Evolutionary conservation across 2,888 invertebrate genomes (phyloP).

Genomic region (Andrena flavipes): DNA sequence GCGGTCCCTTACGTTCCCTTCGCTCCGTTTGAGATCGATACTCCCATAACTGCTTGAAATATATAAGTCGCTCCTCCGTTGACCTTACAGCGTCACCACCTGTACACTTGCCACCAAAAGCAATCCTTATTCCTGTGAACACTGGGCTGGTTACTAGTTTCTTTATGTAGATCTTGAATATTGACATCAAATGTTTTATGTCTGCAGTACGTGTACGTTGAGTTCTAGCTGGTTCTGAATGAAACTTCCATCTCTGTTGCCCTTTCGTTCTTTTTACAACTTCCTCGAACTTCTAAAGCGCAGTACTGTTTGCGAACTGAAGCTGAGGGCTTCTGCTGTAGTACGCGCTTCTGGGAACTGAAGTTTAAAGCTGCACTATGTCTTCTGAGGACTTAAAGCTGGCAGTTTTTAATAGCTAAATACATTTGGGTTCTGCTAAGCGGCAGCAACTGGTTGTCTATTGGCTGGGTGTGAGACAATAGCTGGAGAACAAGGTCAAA

Average conservation of each 20-base stretch:
- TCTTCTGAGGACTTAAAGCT: background rate
- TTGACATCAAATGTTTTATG: background rate
- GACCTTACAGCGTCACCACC: background rate
- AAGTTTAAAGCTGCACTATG: background rate
- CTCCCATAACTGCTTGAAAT: slow-evolving; percentile 30
- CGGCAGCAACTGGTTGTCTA: background rate
- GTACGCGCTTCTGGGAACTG: background rate
- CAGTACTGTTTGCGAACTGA: background rate
- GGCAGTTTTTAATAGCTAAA: background rate
- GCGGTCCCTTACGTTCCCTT: slow-evolving; percentile 14
- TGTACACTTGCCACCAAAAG: background rate
- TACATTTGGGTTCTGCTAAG: background rate
- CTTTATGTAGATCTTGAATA: background rate
- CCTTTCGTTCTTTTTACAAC: background rate
- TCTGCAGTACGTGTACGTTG: background rate
- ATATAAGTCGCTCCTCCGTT: slow-evolving; percentile 1
- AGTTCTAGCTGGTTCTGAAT: background rate
- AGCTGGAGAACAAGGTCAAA: background rate
- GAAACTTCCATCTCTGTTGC: background rate
- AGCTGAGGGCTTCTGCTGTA: background rate
- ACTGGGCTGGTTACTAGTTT: background rate
- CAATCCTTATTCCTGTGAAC: background rate
- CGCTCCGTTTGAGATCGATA: slow-evolving; percentile 28
- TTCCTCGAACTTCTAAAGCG: background rate
- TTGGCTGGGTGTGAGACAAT: background rate